These are phyloP conservation scores for Lichenostomus cassidix DNA, from an alignment of 2,113 vertebrate genomes.

Conservation along the genomic window DNA sequence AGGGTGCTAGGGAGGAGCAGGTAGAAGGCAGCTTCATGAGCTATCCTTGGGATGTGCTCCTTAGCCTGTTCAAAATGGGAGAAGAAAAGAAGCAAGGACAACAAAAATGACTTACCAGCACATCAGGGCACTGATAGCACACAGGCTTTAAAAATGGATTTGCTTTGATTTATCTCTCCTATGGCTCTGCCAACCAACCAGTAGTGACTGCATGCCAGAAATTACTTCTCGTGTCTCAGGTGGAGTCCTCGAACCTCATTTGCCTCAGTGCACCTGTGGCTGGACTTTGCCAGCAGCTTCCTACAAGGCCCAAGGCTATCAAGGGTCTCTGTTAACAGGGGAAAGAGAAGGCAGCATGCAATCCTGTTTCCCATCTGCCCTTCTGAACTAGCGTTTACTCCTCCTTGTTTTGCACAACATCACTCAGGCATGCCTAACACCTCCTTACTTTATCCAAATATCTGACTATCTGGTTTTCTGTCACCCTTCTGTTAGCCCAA, in stretches of 20 bases:
- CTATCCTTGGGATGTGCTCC: background rate
- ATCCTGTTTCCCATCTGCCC: background rate
- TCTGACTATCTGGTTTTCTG: background rate
- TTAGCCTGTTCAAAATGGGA: background rate
- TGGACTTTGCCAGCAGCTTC: background rate
- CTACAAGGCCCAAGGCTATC: background rate
- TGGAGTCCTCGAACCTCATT: background rate
- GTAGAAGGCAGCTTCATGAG: background rate
- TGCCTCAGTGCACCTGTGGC: fast-evolving
- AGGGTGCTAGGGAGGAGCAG: background rate
- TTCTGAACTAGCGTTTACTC: background rate
- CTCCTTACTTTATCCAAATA: background rate
- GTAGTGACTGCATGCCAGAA: background rate
- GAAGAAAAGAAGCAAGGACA: background rate
- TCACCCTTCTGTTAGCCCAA: background rate
- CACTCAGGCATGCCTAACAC: background rate
- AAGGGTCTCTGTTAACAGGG: background rate
- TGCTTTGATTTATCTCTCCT: background rate
- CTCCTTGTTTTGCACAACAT: background rate
- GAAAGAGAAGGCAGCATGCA: background rate
- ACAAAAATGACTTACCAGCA: background rate
- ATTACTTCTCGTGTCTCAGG: background rate
- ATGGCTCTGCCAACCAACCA: background rate
- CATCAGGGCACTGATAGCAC: background rate
- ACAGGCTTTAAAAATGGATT: background rate